Conservation (phyloP, 2,797 vertebrate species). For the Atherinosoma microstoma region DNA sequence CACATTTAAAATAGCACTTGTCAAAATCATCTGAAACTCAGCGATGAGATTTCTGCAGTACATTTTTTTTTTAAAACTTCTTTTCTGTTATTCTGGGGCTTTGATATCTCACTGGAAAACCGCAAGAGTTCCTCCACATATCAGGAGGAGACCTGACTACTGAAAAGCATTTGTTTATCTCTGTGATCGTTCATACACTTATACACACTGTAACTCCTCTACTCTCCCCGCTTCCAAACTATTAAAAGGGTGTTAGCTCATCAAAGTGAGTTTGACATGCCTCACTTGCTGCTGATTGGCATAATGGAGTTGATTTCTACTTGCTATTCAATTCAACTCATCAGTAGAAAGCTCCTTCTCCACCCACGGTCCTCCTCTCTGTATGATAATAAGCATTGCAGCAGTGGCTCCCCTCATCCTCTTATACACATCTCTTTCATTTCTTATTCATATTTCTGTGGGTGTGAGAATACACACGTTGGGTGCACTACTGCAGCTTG, state of each 20-base stretch:
- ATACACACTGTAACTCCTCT: not conserved
- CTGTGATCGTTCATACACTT: not conserved
- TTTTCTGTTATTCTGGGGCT: not conserved
- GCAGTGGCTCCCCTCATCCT: conserved; percentile 64
- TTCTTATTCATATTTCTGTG: conserved; percentile 47
- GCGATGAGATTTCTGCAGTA: not conserved
- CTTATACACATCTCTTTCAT: conserved; percentile 50
- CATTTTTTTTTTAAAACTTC: not conserved
- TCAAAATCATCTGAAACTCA: not conserved
- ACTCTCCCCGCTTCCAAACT: not conserved
- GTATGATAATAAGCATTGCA: conserved; percentile 74
- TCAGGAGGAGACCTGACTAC: not conserved
- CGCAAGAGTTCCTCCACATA: not conserved
- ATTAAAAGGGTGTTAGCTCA: conserved; percentile 41
- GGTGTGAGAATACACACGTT: conserved; percentile 55
- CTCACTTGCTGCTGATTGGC: conserved; percentile 56
- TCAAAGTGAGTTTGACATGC: conserved; percentile 38
- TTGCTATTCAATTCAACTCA: conserved; percentile 64
- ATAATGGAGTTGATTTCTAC: conserved; percentile 65
- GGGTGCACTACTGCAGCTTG: conserved; percentile 32
- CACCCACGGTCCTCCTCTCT: conserved; percentile 49
- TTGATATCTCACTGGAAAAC: not conserved
- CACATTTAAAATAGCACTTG: not conserved
- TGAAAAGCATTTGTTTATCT: not conserved
- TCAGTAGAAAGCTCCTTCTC: conserved; percentile 61